These are phyloP conservation scores for Globodera rostochiensis DNA, from an alignment of 1,140 invertebrate genomes.

Conservation along the genomic window DNA sequence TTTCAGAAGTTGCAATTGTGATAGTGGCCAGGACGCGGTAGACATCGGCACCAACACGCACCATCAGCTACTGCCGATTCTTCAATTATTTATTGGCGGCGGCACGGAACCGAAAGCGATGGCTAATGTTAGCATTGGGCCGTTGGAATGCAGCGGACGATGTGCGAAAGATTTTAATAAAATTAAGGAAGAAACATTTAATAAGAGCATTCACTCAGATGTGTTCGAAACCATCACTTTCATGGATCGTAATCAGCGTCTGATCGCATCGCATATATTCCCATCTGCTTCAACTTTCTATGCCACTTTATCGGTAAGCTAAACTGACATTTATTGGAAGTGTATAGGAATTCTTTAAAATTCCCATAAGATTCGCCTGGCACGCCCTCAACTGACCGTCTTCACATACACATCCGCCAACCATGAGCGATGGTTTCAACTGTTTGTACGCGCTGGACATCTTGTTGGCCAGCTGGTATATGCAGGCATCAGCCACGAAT, in stretches of 20 bases:
- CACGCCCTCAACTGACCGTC: conserved; percentile 59
- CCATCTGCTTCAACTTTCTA: conserved; percentile 39
- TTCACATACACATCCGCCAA: conserved; percentile 63
- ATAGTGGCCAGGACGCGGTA: conserved; percentile 57
- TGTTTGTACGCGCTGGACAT: conserved; percentile 59
- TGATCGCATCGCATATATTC: conserved; percentile 50
- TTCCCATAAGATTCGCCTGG: conserved; percentile 50
- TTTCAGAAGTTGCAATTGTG: conserved; percentile 58
- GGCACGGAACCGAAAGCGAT: conserved; percentile 33
- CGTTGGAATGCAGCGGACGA: conserved; percentile 53
- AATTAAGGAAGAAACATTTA: conserved; percentile 10
- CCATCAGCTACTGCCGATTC: conserved; percentile 61
- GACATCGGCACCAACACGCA: conserved; percentile 62
- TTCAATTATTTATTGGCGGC: conserved; percentile 62
- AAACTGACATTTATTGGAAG: conserved; percentile 37
- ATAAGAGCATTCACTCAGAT: conserved; percentile 44
- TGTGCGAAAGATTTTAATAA: conserved; percentile 33
- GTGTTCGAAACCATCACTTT: conserved; percentile 62
- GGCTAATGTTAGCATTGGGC: conserved; percentile 57
- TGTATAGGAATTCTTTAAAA: background rate
- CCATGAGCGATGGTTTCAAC: conserved; percentile 62
- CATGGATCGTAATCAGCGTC: conserved; percentile 59
- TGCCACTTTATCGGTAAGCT: conserved; percentile 54
- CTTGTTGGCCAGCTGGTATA: conserved; percentile 57
- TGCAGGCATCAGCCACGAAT: conserved; percentile 50